Percentiles rank a stretch among this genome's conserved stretches.
Evolutionary conservation across 2,888 invertebrate species (phyloP).

Genomic region (Rapana venosa): DNA sequence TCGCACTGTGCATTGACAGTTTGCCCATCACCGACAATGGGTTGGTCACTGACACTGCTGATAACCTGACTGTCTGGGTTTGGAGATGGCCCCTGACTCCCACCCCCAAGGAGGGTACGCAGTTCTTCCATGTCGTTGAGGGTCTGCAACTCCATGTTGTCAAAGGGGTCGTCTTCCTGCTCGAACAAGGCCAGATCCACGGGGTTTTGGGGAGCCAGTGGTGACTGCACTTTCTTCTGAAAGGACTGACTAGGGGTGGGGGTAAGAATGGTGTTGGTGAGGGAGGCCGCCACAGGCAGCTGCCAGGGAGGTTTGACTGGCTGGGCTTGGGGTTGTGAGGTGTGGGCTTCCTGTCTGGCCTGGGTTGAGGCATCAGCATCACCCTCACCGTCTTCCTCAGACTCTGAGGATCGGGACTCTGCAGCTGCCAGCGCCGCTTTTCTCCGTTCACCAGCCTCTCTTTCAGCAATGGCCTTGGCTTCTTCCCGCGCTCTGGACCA

Average conservation of each 20-base stretch:
- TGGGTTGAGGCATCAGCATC: slow-evolving; percentile 15
- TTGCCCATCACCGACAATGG: background rate
- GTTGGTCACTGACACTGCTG: background rate
- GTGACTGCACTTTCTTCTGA: slow-evolving; percentile 23
- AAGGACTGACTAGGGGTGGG: slow-evolving; percentile 57
- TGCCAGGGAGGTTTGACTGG: slow-evolving; percentile 47
- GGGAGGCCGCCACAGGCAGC: slow-evolving; percentile 51
- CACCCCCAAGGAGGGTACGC: slow-evolving; percentile 60
- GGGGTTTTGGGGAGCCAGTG: slow-evolving; percentile 34
- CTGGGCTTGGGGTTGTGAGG: slow-evolving; percentile 4
- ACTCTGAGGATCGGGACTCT: slow-evolving; percentile 19
- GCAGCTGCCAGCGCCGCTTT: slow-evolving; percentile 30
- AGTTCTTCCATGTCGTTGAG: slow-evolving; percentile 71
- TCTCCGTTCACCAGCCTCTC: slow-evolving; percentile 34
- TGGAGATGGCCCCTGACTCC: background rate
- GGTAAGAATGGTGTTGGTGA: slow-evolving; percentile 61
- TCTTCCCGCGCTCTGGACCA: slow-evolving; percentile 68
- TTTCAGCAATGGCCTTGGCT: slow-evolving; percentile 46
- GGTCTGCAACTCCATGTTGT: slow-evolving; percentile 69
- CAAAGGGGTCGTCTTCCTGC: slow-evolving; percentile 70
- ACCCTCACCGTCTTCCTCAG: slow-evolving; percentile 42
- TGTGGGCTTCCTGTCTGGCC: slow-evolving; percentile 38
- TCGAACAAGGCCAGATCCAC: slow-evolving; percentile 71
- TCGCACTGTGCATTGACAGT: no score
- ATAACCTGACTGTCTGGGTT: slow-evolving; percentile 23